Evolutionary conservation across 1,140 invertebrate species (phyloP).

Genomic region (Nylanderia fulva): DNA sequence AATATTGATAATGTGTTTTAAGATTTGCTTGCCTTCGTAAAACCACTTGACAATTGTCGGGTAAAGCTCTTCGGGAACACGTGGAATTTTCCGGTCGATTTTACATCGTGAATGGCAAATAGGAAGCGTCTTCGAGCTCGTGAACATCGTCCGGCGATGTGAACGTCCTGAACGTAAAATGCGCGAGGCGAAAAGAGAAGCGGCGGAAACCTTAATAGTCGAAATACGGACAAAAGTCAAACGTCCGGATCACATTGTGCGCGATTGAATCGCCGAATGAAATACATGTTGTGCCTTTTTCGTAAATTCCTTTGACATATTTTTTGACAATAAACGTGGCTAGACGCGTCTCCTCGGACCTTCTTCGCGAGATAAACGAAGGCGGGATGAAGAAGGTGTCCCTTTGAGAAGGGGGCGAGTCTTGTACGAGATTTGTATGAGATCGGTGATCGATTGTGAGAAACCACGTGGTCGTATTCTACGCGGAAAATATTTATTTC

Average conservation of each 20-base stretch:
- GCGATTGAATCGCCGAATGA: conserved; percentile 82
- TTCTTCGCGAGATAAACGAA: conserved; percentile 51
- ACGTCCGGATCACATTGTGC: conserved; percentile 76
- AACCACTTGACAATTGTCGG: conserved; percentile 1
- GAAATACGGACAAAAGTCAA: conserved; percentile 82
- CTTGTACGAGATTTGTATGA: conserved; percentile 38
- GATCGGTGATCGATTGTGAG: conserved; percentile 82
- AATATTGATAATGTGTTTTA: neutral
- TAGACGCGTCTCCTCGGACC: conserved; percentile 23
- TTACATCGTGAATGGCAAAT: conserved; percentile 20
- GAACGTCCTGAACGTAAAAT: conserved; percentile 54
- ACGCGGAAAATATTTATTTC: conserved; percentile 48
- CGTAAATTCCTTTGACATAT: conserved; percentile 78
- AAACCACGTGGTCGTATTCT: conserved; percentile 61
- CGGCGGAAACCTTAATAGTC: conserved; percentile 78
- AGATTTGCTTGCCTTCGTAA: neutral
- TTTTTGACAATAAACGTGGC: conserved; percentile 71
- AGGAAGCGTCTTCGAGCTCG: conserved; percentile 42
- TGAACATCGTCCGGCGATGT: conserved; percentile 41
- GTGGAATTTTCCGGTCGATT: conserved; percentile 27
- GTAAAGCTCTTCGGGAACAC: conserved; percentile 15
- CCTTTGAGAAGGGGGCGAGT: conserved; percentile 70
- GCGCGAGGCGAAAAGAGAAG: conserved; percentile 7
- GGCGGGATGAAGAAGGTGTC: conserved; percentile 73
- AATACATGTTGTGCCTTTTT: conserved; percentile 84